Percentiles rank a stretch among this genome's conserved stretches.
Conservation (phyloP, 2,113 vertebrate genomes). For the Oreochromis tanganicae region DNA sequence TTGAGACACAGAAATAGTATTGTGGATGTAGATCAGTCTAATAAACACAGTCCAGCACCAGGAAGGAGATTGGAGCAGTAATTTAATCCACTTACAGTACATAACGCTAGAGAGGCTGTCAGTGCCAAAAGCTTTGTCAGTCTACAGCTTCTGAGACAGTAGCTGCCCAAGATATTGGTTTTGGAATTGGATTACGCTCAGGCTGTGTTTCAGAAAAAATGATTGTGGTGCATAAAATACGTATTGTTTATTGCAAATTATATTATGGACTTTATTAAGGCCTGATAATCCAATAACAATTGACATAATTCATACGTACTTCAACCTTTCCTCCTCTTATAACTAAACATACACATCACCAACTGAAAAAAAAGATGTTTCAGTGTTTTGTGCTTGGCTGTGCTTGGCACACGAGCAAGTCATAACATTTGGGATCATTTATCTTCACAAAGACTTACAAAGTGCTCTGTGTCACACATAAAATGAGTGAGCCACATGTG, state of each 20-base stretch:
- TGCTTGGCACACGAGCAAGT: neutral
- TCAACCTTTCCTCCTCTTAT: neutral
- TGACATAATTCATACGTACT: neutral
- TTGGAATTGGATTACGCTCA: neutral
- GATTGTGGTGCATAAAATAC: neutral
- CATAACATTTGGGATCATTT: neutral
- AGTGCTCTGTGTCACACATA: neutral
- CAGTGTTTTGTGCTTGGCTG: neutral
- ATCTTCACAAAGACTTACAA: neutral
- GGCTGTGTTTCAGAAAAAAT: neutral
- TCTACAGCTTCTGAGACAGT: slow-evolving; percentile 18
- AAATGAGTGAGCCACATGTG: neutral
- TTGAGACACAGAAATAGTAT: slow-evolving; percentile 45
- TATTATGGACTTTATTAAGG: neutral
- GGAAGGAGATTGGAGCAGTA: slow-evolving; percentile 60
- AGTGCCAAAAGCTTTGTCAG: slow-evolving; percentile 47
- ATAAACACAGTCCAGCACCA: slow-evolving; percentile 54
- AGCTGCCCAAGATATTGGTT: neutral
- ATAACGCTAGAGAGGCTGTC: slow-evolving; percentile 30
- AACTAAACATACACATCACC: neutral
- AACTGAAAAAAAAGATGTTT: neutral
- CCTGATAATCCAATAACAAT: neutral
- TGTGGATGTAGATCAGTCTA: slow-evolving; percentile 54
- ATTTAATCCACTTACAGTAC: slow-evolving; percentile 64
- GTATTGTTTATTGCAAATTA: neutral